Evolutionary conservation across 2,797 vertebrate genomes (phyloP).

Genomic region (Otolemur crassicaudatus): DNA sequence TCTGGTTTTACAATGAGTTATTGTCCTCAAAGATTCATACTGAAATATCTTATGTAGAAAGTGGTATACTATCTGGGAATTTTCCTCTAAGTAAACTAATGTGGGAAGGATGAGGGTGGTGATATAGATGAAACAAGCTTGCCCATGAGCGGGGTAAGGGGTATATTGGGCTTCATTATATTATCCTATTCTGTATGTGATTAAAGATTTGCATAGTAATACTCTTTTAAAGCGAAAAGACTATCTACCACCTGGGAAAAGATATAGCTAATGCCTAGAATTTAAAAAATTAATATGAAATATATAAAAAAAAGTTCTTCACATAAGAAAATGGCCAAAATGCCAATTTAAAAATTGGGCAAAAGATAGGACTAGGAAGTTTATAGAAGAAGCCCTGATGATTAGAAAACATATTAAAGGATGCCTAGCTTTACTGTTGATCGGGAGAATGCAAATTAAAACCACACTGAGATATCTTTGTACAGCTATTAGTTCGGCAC

Average conservation of each 20-base stretch:
- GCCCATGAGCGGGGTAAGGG: neutral
- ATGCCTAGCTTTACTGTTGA: neutral
- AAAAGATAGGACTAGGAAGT: constrained; percentile 14
- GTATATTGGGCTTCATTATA: neutral
- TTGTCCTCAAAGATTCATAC: constrained; percentile 12
- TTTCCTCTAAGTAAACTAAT: neutral
- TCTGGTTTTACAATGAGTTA: constrained; percentile 12
- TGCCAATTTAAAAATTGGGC: constrained; percentile 23
- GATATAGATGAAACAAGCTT: neutral
- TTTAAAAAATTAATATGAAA: neutral
- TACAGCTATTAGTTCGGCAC: neutral
- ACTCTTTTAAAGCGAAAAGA: constrained; percentile 29
- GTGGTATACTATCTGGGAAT: neutral
- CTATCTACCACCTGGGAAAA: neutral
- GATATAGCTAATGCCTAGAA: constrained; percentile 3
- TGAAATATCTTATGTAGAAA: neutral
- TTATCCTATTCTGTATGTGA: neutral
- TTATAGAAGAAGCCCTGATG: constrained; percentile 5
- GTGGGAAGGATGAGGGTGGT: too few relatives aligned
- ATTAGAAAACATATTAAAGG: neutral
- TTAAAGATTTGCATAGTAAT: constrained; percentile 11
- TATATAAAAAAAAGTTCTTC: neutral
- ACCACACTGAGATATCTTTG: neutral
- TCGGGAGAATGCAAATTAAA: constrained; percentile 46
- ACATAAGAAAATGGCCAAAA: constrained; percentile 25